Conservation (phyloP, 2,797 vertebrate genomes). For the Phataginus tricuspis region DNA sequence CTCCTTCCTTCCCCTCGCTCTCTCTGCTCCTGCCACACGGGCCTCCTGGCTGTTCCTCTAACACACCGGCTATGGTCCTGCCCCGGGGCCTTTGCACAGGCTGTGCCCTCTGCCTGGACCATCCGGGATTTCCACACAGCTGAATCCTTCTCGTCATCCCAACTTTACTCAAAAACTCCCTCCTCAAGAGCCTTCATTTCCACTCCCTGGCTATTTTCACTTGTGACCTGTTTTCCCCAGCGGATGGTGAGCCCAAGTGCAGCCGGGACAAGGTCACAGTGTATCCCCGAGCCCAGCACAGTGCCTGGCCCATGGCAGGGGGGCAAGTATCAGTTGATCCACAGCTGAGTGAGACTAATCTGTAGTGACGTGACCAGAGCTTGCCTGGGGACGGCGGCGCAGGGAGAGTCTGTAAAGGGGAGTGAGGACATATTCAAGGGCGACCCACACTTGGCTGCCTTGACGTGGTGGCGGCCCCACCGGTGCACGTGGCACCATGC, state of each 20-base stretch:
- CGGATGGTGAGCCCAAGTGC: accelerated
- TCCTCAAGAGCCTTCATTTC: background rate
- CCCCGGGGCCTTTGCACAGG: background rate
- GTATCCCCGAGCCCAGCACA: background rate
- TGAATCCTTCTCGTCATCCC: background rate
- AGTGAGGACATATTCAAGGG: accelerated
- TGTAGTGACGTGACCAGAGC: background rate
- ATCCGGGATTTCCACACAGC: background rate
- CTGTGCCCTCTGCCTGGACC: background rate
- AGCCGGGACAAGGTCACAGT: background rate
- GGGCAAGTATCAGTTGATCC: background rate
- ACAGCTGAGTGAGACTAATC: background rate
- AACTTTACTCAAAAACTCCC: background rate
- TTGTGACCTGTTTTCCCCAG: background rate
- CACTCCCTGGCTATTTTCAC: background rate
- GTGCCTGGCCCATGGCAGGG: background rate
- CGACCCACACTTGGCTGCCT: accelerated
- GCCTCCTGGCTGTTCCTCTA: background rate
- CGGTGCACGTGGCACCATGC: accelerated
- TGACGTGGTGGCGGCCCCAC: accelerated
- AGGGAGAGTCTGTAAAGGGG: background rate
- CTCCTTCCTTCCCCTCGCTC: background rate
- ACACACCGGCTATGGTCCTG: accelerated
- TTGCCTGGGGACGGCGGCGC: background rate
- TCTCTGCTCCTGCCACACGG: background rate